Percentiles rank a stretch among this genome's conserved stretches.
Conservation (phyloP, 2,888 invertebrate genomes). For the Anodontia alba region DNA sequence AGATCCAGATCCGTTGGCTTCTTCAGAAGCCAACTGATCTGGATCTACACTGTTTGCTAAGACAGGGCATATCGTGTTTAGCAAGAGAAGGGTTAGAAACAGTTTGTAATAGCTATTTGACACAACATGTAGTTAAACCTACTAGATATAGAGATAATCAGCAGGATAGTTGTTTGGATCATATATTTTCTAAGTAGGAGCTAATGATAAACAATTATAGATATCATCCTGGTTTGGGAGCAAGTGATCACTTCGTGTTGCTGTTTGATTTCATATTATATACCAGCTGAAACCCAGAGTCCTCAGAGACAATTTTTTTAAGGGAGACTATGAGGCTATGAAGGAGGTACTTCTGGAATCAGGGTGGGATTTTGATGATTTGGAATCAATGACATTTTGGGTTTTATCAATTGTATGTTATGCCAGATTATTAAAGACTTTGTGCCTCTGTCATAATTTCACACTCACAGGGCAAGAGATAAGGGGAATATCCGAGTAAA, state of each 20-base stretch:
- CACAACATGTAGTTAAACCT: background rate
- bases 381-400: slow-evolving; percentile 8
- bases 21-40: too few species aligned
- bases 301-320: slow-evolving; percentile 5
- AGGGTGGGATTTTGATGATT: background rate
- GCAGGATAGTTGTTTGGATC: background rate
- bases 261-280: background rate
- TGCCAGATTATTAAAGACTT: background rate
- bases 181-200: background rate
- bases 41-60: too few species aligned
- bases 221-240: background rate
- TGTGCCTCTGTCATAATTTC: too few species aligned
- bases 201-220: background rate
- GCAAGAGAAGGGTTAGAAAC: too few species aligned
- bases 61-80: too few species aligned
- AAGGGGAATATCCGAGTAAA: too few species aligned
- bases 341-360: slow-evolving; percentile 3
- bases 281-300: background rate
- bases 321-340: slow-evolving; percentile 6
- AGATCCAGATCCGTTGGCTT: too few species aligned
- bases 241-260: background rate
- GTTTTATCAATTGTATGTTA: background rate
- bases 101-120: background rate
- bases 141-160: background rate
- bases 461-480: too few species aligned